Percentiles rank a stretch among this genome's conserved stretches.
These are phyloP conservation scores for Thereva unica DNA, from an alignment of 2,888 invertebrate genomes.

Conservation along the genomic window DNA sequence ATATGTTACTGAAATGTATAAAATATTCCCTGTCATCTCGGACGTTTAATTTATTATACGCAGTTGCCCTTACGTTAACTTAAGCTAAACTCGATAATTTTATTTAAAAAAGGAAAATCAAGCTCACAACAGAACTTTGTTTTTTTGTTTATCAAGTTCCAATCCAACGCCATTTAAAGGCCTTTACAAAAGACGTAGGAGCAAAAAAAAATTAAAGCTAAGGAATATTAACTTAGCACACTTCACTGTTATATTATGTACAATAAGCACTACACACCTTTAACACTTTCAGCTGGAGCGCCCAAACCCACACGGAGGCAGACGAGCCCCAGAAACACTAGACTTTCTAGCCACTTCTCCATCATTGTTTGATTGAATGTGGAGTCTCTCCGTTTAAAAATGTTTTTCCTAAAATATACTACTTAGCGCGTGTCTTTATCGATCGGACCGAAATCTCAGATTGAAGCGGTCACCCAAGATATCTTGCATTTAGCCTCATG, in stretches of 20 bases:
- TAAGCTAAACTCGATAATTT: neutral
- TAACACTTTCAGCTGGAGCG: constrained; percentile 28
- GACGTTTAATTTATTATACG: too few species aligned
- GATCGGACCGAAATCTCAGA: too few species aligned
- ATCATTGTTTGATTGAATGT: neutral
- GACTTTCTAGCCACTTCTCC: constrained; percentile 6
- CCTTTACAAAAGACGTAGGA: too few species aligned
- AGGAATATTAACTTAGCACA: neutral
- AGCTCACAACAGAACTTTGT: neutral
- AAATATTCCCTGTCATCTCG: too few species aligned
- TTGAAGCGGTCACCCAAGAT: too few species aligned
- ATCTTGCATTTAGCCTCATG: too few species aligned
- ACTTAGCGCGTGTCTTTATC: neutral
- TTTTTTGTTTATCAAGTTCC: too few species aligned
- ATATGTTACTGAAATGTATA: too few species aligned
- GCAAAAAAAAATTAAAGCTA: too few species aligned
- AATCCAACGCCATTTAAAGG: too few species aligned
- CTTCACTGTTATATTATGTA: constrained; percentile 15
- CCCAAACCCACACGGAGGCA: constrained; percentile 3
- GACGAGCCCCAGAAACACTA: constrained; percentile 16
- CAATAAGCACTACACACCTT: constrained; percentile 12
- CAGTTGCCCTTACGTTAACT: too few species aligned
- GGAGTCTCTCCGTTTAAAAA: constrained; percentile 2
- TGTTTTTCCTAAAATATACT: neutral
- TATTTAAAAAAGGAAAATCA: neutral